Evolutionary conservation across 1,140 invertebrate genomes (phyloP), one percentile per base, ranked within the genome.

Genomic region (Notospermus geniculatus): DNA sequence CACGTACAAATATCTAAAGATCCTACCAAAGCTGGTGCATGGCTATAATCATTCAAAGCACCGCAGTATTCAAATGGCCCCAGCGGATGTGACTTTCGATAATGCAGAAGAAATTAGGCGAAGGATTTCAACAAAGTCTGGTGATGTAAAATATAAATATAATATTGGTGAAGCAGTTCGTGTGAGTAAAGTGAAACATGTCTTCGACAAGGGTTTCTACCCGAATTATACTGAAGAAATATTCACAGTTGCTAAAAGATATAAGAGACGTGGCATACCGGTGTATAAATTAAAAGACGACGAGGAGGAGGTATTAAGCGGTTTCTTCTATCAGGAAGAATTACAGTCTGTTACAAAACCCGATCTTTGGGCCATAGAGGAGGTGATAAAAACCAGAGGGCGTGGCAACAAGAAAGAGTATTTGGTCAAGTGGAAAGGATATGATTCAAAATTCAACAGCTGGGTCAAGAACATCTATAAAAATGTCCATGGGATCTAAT

Each of bases 231-330:
- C 46, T 19, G 19, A 50, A 5, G 46, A 50, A n/a, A 50, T 50
- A 50, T 50, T 50, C 46, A 23, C 46, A 5, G 46, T 50, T 50
- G n/a, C 46, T 7, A 50, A n/a, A n/a, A 5, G 25, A 27, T 7
- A 9, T 5, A 19, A 19, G n/a, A 5, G 25, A 19, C 15, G 4
- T 36, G 25, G 25, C 5, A 5, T 27, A n/a, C 46, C 46, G n/a
- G n/a, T 27, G n/a, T 50, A 50, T n/a, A 50, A 50, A 5, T 19
- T 50, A 23, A 50, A 23, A 50, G 46, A 50, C n/a, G 19, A 50
- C n/a, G 25, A 23, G 46, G 46, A n/a, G 4, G 46, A 50, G n/a
- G 9, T 23, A 5, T 19, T 50, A 23, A 5, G n/a, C 5, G 46
- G 46, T 7, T 27, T 23, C 9, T 50, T 50, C n/a, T 50, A 50